phyloP scores from a whole-genome alignment of 1,140 invertebrate genomes.

The Lepidurus apus region DNA sequence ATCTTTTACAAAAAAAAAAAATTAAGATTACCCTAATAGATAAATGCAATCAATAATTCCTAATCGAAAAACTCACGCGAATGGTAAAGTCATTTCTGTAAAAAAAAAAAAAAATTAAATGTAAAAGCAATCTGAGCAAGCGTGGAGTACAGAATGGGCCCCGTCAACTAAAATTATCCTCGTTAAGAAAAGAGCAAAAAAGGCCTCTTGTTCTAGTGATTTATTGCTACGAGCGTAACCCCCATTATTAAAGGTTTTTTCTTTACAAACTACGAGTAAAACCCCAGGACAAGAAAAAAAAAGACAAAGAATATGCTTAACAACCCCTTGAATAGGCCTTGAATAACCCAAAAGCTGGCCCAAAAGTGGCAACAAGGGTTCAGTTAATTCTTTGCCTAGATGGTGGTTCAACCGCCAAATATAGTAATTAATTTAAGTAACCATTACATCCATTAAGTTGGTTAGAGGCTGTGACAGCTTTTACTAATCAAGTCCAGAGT shows the following conservation, averaged over 20 bases:
- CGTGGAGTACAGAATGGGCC: neutral
- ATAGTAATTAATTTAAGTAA: neutral
- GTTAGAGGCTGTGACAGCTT: neutral
- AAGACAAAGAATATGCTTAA: neutral
- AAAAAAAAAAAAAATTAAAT: neutral
- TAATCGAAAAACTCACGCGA: neutral
- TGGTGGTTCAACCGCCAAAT: neutral
- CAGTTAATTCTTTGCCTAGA: neutral
- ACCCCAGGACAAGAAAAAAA: neutral
- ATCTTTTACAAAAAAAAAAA: too few species aligned
- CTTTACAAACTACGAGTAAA: neutral
- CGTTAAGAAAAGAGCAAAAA: neutral
- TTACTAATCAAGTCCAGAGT: constrained; percentile 3
- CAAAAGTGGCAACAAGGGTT: neutral
- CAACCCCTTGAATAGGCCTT: neutral
- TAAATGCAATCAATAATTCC: neutral
- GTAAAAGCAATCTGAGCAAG: neutral
- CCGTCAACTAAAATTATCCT: neutral
- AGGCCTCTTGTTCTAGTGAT: neutral
- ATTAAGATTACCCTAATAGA: neutral
- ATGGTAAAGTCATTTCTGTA: neutral
- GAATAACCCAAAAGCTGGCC: neutral
- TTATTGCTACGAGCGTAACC: neutral
- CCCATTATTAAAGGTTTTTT: neutral
- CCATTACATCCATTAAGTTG: constrained; percentile 6